phyloP scores from a whole-genome alignment of 2,113 vertebrate genomes.

The Saguinus imperator region DNA sequence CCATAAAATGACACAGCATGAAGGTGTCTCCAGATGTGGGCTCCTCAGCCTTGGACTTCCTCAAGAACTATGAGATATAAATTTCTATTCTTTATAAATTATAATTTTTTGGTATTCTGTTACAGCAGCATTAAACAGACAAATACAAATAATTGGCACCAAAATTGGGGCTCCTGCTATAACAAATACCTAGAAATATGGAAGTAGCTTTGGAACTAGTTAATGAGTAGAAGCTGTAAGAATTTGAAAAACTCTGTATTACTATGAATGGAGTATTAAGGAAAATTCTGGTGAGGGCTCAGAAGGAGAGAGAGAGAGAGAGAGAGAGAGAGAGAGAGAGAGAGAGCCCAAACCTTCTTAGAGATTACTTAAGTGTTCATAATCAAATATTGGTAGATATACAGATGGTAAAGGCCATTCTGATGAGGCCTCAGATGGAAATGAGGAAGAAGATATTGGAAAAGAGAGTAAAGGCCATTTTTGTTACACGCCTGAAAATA shows the following conservation, averaged over 20 bases:
- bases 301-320: background rate
- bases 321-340: background rate
- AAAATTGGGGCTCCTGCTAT: background rate
- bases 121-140: background rate
- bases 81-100: background rate
- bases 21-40: background rate
- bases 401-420: background rate
- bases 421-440: background rate
- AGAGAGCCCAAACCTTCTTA: background rate
- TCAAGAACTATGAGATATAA: background rate
- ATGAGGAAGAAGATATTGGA: background rate
- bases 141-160: background rate
- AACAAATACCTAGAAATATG: background rate
- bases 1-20: background rate
- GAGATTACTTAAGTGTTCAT: background rate
- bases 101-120: background rate
- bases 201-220: background rate
- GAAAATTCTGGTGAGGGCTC: background rate
- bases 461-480: background rate
- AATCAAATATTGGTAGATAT: background rate
- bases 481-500: background rate
- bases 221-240: background rate
- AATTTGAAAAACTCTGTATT: background rate
- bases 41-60: background rate
- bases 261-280: background rate